Conservation (phyloP, 2,797 vertebrate species). For the Psittacula derbiana region DNA sequence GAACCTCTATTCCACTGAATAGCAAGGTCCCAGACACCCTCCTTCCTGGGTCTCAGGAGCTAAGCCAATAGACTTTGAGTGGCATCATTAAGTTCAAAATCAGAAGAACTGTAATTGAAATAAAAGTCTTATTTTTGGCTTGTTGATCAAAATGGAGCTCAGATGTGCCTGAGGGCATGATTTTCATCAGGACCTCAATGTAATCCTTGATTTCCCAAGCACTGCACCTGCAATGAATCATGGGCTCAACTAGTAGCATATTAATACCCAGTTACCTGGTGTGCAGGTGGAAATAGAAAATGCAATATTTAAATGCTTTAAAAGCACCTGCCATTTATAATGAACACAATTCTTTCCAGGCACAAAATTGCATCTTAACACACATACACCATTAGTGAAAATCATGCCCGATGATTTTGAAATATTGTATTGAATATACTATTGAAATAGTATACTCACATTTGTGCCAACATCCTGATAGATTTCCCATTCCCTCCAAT, state of each 20-base stretch:
- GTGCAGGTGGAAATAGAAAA: constrained; percentile 60
- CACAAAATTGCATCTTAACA: constrained; percentile 56
- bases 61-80: constrained; percentile 64
- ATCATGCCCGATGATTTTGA: constrained; percentile 28
- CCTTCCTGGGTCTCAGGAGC: constrained; percentile 56
- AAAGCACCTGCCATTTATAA: constrained; percentile 59
- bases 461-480: constrained; percentile 22
- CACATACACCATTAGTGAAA: constrained; percentile 40
- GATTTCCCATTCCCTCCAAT: background rate
- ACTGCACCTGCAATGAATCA: constrained; percentile 67
- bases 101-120: constrained; percentile 65
- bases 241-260: constrained; percentile 61
- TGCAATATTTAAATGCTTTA: constrained; percentile 58
- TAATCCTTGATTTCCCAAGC: constrained; percentile 67
- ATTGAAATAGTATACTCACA: constrained; percentile 1
- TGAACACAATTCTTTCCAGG: constrained; percentile 54
- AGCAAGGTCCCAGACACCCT: constrained; percentile 52
- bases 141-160: constrained; percentile 59
- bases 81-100: constrained; percentile 69
- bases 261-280: constrained; percentile 63
- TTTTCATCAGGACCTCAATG: constrained; percentile 70
- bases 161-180: constrained; percentile 63
- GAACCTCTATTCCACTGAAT: constrained; percentile 54
- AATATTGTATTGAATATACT: background rate
- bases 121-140: constrained; percentile 62